Base-by-base conservation (phyloP, 2,888 invertebrate species). In the Anticlea derivata region DNA sequence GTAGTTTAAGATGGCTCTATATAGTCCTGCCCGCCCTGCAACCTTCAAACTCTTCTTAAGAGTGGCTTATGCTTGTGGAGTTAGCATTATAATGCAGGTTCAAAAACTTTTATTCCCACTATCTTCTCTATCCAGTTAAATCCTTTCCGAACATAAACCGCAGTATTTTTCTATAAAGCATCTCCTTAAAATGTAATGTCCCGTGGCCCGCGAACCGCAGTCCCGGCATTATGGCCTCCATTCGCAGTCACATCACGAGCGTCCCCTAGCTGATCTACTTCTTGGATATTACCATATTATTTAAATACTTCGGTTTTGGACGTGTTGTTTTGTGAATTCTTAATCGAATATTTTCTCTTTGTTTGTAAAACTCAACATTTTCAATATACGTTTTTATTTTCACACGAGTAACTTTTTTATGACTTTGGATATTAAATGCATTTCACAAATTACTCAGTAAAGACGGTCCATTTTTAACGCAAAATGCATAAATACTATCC, bases 221-320 rank as follows among this genome's bases (percentile, higher is more conserved):
- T 24, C 29, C 34, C 49, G 10, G 24, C 17, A 27, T 34, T 39
- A 44, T 37, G 43, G 47, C 29, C 39, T 51, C 39, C 33, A 31
- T 53, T 30, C 12, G 20, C 7, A 53, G 40, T 41, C 46, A 3
- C 31, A 7, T 20, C 51, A 41, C 51, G 51, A 26, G 1, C 33
- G 38, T 44, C 46, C 51, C 41, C 43, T 41, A 10, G 30, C 27
- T 55, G 51, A 55, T 55, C 55, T 50, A 45, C 47, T 55, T 50
- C 55, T 50, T 10, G 27, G 7, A 34, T 47, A 52, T 50, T 58
- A 48, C 50, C 51, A 47, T 50, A 44, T 45, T 55, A 52, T 54
- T 50, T 40, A 44, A 38, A 44, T 47, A 38, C 38, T 43, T 47
- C 41, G 44, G 33, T 47, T 55, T 35, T 17, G 12, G 12, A 44